Percentiles rank a stretch among this genome's conserved stretches.
These are phyloP conservation scores for Norana najaformis DNA, from an alignment of 2,888 invertebrate species.

Conservation along the genomic window DNA sequence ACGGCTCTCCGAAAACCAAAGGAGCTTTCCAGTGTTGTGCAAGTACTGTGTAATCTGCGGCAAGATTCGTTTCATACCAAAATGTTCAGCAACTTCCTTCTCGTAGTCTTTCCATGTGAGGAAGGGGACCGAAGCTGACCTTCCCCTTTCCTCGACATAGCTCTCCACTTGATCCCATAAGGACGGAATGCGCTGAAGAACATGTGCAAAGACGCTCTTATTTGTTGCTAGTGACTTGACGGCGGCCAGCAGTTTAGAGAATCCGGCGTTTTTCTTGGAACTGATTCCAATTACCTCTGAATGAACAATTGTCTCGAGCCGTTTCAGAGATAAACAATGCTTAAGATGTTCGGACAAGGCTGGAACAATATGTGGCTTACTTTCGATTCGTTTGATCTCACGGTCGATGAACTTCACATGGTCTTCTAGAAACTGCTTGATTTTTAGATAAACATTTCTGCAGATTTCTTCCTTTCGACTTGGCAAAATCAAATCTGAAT, in stretches of 20 bases:
- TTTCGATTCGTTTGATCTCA: constrained; percentile 54
- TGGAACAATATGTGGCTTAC: constrained; percentile 54
- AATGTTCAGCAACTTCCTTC: constrained; percentile 52
- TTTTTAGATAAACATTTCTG: constrained; percentile 46
- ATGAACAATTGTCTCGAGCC: constrained; percentile 50
- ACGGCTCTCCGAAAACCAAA: constrained; percentile 53
- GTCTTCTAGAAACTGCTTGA: constrained; percentile 47
- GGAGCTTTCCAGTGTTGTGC: constrained; percentile 54
- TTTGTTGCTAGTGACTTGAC: constrained; percentile 52
- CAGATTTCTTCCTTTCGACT: constrained; percentile 41
- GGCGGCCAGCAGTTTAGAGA: constrained; percentile 50
- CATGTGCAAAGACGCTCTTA: constrained; percentile 46
- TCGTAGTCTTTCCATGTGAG: constrained; percentile 53
- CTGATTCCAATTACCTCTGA: constrained; percentile 54
- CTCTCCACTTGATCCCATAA: constrained; percentile 59
- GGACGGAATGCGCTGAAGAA: constrained; percentile 56
- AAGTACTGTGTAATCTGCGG: constrained; percentile 55
- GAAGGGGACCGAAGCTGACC: constrained; percentile 53
- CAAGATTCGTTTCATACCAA: constrained; percentile 58
- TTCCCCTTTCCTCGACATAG: constrained; percentile 55
- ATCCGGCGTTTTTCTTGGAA: constrained; percentile 49
- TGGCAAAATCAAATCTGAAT: constrained; percentile 50
- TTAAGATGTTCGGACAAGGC: constrained; percentile 58
- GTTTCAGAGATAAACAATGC: constrained; percentile 52
- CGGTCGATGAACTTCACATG: constrained; percentile 39